phyloP scores from a whole-genome alignment of 1,140 invertebrate genomes.

The Hylyphantes graminicola region DNA sequence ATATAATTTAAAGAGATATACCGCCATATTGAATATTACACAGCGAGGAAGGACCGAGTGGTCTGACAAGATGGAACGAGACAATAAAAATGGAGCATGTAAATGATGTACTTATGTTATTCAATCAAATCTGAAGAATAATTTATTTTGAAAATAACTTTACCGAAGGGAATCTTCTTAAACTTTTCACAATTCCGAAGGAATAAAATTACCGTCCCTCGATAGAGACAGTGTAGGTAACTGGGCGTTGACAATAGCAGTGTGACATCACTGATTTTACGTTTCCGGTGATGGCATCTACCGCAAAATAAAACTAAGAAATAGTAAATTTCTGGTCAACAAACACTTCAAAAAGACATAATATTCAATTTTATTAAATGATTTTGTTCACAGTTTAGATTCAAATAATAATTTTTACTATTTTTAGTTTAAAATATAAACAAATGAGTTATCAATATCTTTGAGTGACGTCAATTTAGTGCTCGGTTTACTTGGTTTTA shows the following conservation, averaged over 20 bases:
- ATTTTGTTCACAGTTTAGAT: no score
- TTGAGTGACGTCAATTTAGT: no score
- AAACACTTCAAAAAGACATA: background rate
- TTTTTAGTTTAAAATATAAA: no score
- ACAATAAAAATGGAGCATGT: background rate
- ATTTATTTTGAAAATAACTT: slow-evolving; percentile 28
- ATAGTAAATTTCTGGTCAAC: background rate
- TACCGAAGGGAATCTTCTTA: slow-evolving; percentile 53
- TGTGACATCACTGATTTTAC: slow-evolving; percentile 58
- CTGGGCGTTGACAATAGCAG: slow-evolving; percentile 60
- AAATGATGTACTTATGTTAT: background rate
- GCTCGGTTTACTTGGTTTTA: no score
- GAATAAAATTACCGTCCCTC: slow-evolving; percentile 24
- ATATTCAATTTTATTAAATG: no score
- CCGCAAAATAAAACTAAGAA: slow-evolving; percentile 2
- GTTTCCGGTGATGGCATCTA: slow-evolving; percentile 53
- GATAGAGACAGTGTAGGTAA: slow-evolving; percentile 46
- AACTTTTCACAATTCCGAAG: slow-evolving; percentile 46
- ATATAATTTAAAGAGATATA: slow-evolving; percentile 4
- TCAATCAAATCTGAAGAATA: background rate
- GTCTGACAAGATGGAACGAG: slow-evolving; percentile 4
- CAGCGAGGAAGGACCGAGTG: slow-evolving; percentile 12
- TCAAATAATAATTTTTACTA: no score
- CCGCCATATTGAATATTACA: slow-evolving; percentile 57
- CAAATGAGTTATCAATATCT: no score